These are phyloP conservation scores for Tribolium madens DNA, from an alignment of 1,140 invertebrate genomes.

Conservation along the genomic window DNA sequence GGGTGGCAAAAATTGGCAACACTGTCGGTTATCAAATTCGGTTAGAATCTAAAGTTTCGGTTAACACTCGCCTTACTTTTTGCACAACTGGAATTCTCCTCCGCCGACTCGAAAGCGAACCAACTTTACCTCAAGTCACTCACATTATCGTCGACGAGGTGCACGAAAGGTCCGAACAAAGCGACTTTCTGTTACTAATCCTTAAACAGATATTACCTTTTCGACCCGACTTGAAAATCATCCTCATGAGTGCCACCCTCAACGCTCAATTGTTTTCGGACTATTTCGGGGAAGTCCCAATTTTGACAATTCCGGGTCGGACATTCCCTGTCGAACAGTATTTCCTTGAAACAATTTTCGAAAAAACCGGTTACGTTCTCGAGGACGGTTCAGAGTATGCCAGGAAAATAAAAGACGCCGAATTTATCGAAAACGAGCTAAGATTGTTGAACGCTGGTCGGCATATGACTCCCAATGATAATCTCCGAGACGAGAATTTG, in stretches of 20 bases:
- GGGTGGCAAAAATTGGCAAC: constrained; percentile 83
- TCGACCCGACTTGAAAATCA: constrained; percentile 81
- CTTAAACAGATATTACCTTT: constrained; percentile 78
- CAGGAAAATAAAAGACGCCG: constrained; percentile 71
- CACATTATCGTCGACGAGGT: constrained; percentile 92
- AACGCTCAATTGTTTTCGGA: constrained; percentile 83
- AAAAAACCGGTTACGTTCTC: constrained; percentile 75
- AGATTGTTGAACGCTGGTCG: constrained; percentile 67
- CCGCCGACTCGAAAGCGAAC: constrained; percentile 82
- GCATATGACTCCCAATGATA: constrained; percentile 69
- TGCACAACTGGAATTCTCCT: constrained; percentile 93
- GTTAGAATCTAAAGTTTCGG: constrained; percentile 81
- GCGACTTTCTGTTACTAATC: constrained; percentile 86
- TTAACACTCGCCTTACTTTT: constrained; percentile 84
- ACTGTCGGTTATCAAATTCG: constrained; percentile 89
- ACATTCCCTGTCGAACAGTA: constrained; percentile 86
- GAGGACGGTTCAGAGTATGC: constrained; percentile 79
- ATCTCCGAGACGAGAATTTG: constrained; percentile 77
- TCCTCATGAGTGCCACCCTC: constrained; percentile 90
- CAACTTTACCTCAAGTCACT: constrained; percentile 76
- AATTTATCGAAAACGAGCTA: constrained; percentile 72
- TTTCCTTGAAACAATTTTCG: constrained; percentile 83
- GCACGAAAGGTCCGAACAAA: constrained; percentile 89
- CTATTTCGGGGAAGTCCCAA: constrained; percentile 80
- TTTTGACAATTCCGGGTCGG: constrained; percentile 81